These are phyloP conservation scores for Pseudopipra pipra DNA, from an alignment of 2,113 vertebrate species.

Conservation along the genomic window DNA sequence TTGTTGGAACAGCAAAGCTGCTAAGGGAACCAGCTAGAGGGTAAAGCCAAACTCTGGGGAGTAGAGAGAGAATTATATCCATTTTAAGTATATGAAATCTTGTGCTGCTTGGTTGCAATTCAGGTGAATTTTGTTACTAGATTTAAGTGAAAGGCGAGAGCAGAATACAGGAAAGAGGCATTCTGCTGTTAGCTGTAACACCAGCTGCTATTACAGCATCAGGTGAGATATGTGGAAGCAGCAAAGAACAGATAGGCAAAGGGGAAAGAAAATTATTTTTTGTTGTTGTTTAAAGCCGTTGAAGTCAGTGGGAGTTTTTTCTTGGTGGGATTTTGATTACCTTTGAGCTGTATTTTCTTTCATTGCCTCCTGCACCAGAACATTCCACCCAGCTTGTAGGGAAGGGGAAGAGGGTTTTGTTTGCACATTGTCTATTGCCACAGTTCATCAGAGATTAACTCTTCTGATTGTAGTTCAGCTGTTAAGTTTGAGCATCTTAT, in stretches of 20 bases:
- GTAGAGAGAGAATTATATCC: neutral
- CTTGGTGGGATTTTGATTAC: neutral
- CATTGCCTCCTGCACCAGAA: neutral
- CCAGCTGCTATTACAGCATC: neutral
- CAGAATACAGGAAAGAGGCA: neutral
- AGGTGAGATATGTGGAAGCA: neutral
- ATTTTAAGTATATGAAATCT: neutral
- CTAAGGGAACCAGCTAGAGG: neutral
- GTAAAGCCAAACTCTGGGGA: neutral
- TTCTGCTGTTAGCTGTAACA: neutral
- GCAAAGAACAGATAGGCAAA: neutral
- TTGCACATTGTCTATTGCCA: neutral
- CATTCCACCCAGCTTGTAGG: neutral
- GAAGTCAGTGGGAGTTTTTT: neutral
- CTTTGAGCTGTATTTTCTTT: neutral
- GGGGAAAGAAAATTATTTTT: neutral
- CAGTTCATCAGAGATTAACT: slow-evolving; percentile 30
- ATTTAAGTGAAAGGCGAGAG: neutral
- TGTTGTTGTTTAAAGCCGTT: neutral
- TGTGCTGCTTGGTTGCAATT: neutral
- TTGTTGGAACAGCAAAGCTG: neutral
- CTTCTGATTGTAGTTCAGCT: slow-evolving; percentile 27
- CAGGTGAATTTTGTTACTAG: neutral
- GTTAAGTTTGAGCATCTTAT: slow-evolving; percentile 19
- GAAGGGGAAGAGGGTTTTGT: neutral